A percentile compares a stretch with the other conserved stretches of the same genome.
phyloP scores from a whole-genome alignment of 2,113 vertebrate species.

The Notechis scutatus region DNA sequence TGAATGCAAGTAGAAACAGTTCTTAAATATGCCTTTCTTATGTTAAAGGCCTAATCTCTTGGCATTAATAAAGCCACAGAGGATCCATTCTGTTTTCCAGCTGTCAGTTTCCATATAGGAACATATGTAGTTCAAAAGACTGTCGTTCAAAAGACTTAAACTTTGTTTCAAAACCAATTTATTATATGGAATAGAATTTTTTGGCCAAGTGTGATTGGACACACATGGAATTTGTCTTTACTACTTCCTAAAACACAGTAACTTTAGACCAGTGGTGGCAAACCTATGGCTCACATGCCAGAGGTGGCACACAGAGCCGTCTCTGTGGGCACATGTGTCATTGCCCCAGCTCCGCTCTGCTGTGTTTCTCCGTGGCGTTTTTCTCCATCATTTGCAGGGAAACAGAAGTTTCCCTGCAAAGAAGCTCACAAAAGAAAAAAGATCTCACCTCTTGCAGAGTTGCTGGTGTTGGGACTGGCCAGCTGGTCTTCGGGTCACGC shows the following conservation, averaged over 20 bases:
- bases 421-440: no score
- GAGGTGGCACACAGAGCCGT: no score
- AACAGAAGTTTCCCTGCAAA: no score
- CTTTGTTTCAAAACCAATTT: background rate
- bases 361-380: no score
- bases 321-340: no score
- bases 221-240: background rate
- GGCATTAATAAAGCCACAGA: background rate
- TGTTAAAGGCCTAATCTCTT: background rate
- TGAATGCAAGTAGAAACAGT: background rate
- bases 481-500: no score
- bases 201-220: background rate
- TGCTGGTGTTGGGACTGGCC: no score
- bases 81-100: background rate
- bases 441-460: no score
- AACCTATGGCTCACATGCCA: no score
- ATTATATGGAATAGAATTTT: background rate
- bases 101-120: background rate
- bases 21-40: background rate
- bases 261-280: no score
- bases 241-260: background rate
- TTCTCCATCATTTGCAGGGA: no score
- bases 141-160: background rate
- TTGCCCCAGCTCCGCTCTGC: no score
- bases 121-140: background rate